Conservation (phyloP, 2,113 vertebrate genomes). For the Chionomys nivalis region DNA sequence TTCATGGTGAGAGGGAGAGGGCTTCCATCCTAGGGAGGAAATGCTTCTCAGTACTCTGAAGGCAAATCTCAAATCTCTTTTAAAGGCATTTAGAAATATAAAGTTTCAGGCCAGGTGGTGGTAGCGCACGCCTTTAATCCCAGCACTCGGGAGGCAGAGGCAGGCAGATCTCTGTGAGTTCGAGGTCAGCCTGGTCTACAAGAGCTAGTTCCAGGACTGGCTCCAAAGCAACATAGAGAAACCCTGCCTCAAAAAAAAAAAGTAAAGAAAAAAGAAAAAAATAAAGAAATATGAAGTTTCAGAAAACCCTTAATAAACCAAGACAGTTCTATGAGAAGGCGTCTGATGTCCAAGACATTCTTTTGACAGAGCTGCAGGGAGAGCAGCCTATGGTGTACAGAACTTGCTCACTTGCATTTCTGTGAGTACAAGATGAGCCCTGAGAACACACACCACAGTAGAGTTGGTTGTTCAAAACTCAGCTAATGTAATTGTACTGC, state of each 20-base stretch:
- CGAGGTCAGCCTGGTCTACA: no score
- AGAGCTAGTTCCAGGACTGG: no score
- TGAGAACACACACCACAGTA: accelerated
- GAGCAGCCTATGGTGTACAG: not conserved
- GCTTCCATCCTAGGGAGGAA: conserved; percentile 20
- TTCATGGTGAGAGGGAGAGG: not conserved
- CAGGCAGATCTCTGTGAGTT: no score
- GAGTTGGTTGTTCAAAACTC: not conserved
- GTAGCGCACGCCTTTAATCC: no score
- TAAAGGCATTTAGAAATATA: conserved; percentile 10
- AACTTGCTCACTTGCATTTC: not conserved
- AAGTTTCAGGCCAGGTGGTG: not conserved
- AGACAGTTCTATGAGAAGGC: not conserved
- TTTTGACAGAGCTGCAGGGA: conserved; percentile 5
- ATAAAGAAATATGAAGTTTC: not conserved
- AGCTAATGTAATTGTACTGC: not conserved
- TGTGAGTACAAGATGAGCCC: not conserved
- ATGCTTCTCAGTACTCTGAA: not conserved
- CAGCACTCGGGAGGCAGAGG: no score
- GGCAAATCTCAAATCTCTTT: not conserved
- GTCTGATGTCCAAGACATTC: not conserved
- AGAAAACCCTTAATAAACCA: not conserved
- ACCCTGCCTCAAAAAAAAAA: no score
- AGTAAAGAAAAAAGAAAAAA: no score
- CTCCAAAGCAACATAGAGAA: no score